Evolutionary conservation across 2,888 invertebrate species (phyloP), one percentile per base, ranked within the genome.

Genomic region (Chironomus riparius): DNA sequence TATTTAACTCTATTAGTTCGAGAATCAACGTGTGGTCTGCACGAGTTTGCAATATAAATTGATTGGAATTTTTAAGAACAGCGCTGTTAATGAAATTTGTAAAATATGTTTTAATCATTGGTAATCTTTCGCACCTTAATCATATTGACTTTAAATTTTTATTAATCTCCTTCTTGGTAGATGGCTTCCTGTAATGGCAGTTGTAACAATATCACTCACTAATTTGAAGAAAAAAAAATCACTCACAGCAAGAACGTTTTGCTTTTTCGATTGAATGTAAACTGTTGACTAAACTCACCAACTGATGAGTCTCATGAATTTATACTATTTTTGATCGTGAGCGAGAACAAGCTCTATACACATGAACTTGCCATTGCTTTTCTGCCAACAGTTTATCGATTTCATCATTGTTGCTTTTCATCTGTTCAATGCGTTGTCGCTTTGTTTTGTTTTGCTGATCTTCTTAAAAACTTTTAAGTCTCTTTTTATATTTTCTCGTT

Each of bases 301-400:
- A 22, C 21, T 18, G 21, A 47, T 47, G 70, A 18, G 28, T 48
- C 47, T 47, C 47, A 12, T 70, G 18, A 70, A 47, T 70, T 70
- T 70, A 70, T 70, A 70, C 70, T 22, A 70, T 70, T 70, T 70
- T 70, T 13, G 21, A 24, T 56, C 56, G 56, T 18, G 56, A 56
- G 56, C 18, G 15, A 56, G 56, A 56, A 56, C 56, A 56, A 56
- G 15, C 56, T 56, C 7, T 56, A 15, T 18, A 38, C 38, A 18
- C 18, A 18, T 18, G 18, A 18, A 56, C 18, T 56, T 18, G 15
- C 10, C 10, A 38, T 38, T 38, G 38, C 38, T 38, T 38, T 38
- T 38, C 38, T 38, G 38, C 38, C 38, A 38, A 38, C 38, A 38
- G 38, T 38, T 38, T 38, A 38, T 38, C 38, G 38, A 38, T 38